Percentiles rank a stretch among this genome's conserved stretches.
Conservation (phyloP, 2,888 invertebrate species). For the Malachius bipustulatus region DNA sequence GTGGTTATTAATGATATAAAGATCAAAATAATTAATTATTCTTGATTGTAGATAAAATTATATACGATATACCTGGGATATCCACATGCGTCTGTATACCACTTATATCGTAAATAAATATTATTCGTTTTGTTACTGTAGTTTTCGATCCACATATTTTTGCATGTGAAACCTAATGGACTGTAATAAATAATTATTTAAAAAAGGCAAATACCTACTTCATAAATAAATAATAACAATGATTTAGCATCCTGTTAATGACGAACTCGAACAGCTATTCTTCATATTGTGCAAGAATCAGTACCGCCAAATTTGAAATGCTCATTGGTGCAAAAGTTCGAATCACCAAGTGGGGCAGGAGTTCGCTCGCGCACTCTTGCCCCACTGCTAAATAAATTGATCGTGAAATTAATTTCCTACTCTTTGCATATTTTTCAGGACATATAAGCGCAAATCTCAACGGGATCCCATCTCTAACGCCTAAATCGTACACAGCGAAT, state of each 20-base stretch:
- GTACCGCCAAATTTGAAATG: slow-evolving; percentile 1
- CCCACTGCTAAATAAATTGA: slow-evolving; percentile 1
- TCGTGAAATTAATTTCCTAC: too few relatives aligned
- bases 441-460: slow-evolving; percentile 2
- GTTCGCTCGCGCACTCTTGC: not conserved
- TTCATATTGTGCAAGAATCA: slow-evolving; percentile 2
- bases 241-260: slow-evolving; percentile 1
- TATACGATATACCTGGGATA: too few relatives aligned
- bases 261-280: slow-evolving; percentile 3
- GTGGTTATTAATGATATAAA: too few relatives aligned
- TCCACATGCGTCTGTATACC: too few relatives aligned
- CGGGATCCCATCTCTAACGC: slow-evolving; percentile 1
- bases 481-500: not conserved
- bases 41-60: too few relatives aligned
- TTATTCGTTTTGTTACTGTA: not conserved
- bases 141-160: slow-evolving; percentile 1
- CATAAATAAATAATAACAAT: not conserved
- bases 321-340: not conserved
- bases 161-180: slow-evolving; percentile 3
- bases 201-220: slow-evolving; percentile 1
- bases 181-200: too few relatives aligned
- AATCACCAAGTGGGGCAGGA: not conserved
- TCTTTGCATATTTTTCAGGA: slow-evolving; percentile 1
- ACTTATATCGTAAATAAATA: too few relatives aligned
- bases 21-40: too few relatives aligned